phyloP scores from a whole-genome alignment of 2,113 vertebrate genomes.

The Heterocephalus glaber region DNA sequence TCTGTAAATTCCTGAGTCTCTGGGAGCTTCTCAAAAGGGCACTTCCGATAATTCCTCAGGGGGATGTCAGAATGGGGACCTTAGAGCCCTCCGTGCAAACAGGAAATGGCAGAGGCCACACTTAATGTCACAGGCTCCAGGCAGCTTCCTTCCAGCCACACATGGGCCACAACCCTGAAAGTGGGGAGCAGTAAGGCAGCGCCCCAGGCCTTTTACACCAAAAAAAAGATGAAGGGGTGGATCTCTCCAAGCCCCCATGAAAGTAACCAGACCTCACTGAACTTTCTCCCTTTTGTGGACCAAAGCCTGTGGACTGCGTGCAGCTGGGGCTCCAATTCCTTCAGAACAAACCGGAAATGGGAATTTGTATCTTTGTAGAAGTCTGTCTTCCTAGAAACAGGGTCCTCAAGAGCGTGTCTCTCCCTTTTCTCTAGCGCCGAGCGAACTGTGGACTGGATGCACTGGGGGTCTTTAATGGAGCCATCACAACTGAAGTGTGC shows the following conservation, averaged over 20 bases:
- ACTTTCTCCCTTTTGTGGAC: neutral
- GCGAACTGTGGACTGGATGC: neutral
- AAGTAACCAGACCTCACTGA: neutral
- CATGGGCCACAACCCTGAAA: neutral
- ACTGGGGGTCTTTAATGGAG: neutral
- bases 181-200: neutral
- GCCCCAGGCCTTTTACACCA: neutral
- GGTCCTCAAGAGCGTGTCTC: neutral
- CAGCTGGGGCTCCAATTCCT: neutral
- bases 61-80: neutral
- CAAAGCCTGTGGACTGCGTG: neutral
- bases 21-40: neutral
- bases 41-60: neutral
- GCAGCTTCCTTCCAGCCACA: neutral
- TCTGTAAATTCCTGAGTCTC: neutral
- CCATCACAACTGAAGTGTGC: neutral
- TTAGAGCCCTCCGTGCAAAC: neutral
- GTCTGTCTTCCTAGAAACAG: neutral
- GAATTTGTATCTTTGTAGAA: neutral
- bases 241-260: neutral
- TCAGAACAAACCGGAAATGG: neutral
- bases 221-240: neutral
- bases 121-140: too few relatives aligned
- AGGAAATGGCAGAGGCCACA: neutral
- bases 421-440: neutral